Percentiles rank a stretch among this genome's conserved stretches.
Evolutionary conservation across 1,140 invertebrate species (phyloP).

Genomic region (Lordiphosa clarofinis): DNA sequence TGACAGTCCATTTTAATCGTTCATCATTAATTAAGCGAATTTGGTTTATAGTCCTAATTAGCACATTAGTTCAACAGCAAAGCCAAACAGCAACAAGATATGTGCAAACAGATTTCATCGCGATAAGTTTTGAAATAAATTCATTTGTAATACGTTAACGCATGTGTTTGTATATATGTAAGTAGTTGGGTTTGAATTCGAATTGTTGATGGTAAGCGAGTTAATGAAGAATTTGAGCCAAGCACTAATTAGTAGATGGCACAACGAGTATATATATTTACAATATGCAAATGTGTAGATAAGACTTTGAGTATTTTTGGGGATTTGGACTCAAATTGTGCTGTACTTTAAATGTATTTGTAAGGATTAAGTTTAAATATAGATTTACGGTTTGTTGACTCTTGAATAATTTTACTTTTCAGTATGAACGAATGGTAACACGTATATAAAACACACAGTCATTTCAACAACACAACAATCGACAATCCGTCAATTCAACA

Average conservation of each 20-base stretch:
- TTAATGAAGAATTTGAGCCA: not conserved
- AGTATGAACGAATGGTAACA: too few relatives aligned
- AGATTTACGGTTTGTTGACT: too few relatives aligned
- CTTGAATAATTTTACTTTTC: too few relatives aligned
- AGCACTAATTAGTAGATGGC: not conserved
- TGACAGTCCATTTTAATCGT: conserved; percentile 50
- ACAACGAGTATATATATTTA: too few relatives aligned
- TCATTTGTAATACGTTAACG: conserved; percentile 20
- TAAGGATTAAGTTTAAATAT: too few relatives aligned
- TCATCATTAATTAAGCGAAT: conserved; percentile 64
- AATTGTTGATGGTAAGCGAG: conserved; percentile 17
- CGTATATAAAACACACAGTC: too few relatives aligned
- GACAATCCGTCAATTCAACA: too few relatives aligned
- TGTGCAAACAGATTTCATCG: conserved; percentile 31
- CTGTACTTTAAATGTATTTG: too few relatives aligned
- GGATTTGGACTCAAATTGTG: too few relatives aligned
- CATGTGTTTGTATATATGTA: conserved; percentile 3
- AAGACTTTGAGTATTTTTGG: too few relatives aligned
- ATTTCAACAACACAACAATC: too few relatives aligned
- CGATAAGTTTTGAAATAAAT: conserved; percentile 52
- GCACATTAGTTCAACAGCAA: conserved; percentile 29
- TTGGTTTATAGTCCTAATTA: conserved; percentile 54
- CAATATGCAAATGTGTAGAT: too few relatives aligned
- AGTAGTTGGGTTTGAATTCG: conserved; percentile 14
- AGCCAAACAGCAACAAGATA: conserved; percentile 7